Evolutionary conservation across 2,888 invertebrate genomes (phyloP).

Genomic region (Cotesia congregata): DNA sequence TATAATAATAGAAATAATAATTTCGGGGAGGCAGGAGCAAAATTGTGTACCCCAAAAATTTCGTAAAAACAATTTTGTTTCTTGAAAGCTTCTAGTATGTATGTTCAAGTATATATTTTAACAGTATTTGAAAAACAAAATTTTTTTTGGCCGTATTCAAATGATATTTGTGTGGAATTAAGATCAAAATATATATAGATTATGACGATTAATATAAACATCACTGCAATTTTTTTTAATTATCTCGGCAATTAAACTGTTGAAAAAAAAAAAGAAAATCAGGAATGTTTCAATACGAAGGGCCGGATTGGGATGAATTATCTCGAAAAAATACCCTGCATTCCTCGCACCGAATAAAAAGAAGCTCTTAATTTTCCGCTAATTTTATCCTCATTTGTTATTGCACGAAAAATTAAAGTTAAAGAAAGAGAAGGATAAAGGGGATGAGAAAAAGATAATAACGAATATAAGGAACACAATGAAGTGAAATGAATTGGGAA

Average conservation of each 20-base stretch:
- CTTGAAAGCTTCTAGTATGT: no score
- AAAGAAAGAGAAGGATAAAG: neutral
- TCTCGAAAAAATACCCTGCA: constrained; percentile 35
- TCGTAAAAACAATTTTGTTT: no score
- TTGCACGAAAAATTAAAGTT: neutral
- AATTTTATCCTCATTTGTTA: constrained; percentile 57
- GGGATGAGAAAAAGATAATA: constrained; percentile 28
- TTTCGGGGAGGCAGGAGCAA: no score
- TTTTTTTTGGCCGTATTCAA: no score
- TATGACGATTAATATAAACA: neutral
- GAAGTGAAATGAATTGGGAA: constrained; percentile 69
- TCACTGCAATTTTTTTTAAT: neutral
- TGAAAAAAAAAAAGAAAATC: neutral
- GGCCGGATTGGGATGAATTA: neutral
- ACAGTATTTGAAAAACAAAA: no score
- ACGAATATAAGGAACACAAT: constrained; percentile 35
- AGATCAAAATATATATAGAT: no score
- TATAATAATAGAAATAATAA: no score
- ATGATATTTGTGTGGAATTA: no score
- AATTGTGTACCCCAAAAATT: no score
- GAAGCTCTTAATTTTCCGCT: constrained; percentile 59
- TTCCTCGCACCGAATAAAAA: constrained; percentile 55
- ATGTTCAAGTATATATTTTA: no score
- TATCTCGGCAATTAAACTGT: neutral
- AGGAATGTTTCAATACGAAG: neutral